Base-by-base conservation (phyloP, 2,888 invertebrate species). In the Drosophila greeni region DNA sequence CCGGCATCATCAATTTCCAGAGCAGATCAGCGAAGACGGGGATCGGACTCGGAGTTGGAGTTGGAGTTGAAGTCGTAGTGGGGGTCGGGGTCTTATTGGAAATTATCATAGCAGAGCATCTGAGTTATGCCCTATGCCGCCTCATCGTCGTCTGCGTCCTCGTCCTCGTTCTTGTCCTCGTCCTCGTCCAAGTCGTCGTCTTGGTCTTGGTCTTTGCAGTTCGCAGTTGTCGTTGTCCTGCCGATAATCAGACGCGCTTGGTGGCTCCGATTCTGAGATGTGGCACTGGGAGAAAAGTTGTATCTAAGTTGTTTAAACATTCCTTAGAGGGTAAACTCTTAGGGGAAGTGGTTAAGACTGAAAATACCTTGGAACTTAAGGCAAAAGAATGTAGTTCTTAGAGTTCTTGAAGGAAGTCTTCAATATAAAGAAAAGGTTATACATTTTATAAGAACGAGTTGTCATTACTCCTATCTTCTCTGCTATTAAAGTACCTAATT, bases 1-100 rank as follows among this genome's bases (percentile, higher is more conserved):
- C 72, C 79, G 78, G 77, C 87, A 83, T 86, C 87, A 87, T 86
- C 87, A 85, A 85, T 86, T 85, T 86, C 65, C 65, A 76, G 58
- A 76, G 57, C 62, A 65, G 59, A 60, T 60, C 62, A 59, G 56
- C 62, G 29, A 20, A 31, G 53, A 47, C 62, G 40, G 40, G 39
- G 39, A 20, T 56, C 16, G 18, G 37, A 53, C 2, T 16, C 20
- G 26, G 36, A 26, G 29, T 12, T 2, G 62, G 12, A 33, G 31
- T 16, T 16, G 51, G 33, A 33, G 31, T 14, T n/a, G 52, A 26
- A 4, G 56, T 40, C 47, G 54, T 26, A 4, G 56, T 40, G 43
- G 55, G 39, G 8, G 26, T 14, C 40, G 58, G 24, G 24, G 58
- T 60, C 76, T 79, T 80, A 84, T 84, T 84, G 80, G 79, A 85